phyloP scores from a whole-genome alignment of 2,113 vertebrate genomes.

The Urocitellus parryii region DNA sequence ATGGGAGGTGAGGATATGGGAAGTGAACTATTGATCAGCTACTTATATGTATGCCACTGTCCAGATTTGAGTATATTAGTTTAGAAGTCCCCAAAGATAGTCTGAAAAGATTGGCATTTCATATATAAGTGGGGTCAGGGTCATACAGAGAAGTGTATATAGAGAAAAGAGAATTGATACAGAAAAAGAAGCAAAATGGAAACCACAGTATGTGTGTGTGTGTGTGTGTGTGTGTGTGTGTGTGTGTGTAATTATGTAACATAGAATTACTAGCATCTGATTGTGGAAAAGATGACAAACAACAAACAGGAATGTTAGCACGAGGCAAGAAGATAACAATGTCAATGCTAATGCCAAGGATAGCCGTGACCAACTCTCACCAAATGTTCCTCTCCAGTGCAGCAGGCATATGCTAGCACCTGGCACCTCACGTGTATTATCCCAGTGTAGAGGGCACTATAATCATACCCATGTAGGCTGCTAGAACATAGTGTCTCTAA shows the following conservation, averaged over 20 bases:
- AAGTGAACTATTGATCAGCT: conserved; percentile 18
- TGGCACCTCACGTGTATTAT: background rate
- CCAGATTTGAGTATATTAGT: background rate
- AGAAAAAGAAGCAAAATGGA: background rate
- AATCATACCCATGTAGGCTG: background rate
- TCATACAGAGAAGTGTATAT: background rate
- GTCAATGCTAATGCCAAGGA: background rate
- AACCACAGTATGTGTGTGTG: background rate
- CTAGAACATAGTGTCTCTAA: background rate
- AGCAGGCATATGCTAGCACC: background rate
- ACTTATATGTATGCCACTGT: background rate
- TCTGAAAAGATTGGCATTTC: background rate
- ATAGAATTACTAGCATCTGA: background rate
- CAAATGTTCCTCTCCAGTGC: background rate
- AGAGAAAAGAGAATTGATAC: background rate
- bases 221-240: background rate
- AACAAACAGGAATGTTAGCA: background rate
- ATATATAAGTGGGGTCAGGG: background rate
- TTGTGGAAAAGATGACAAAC: background rate
- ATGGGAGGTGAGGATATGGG: conserved; percentile 20
- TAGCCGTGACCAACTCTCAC: background rate
- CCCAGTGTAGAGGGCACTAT: background rate
- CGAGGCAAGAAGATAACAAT: background rate
- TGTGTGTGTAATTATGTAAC: too few species aligned
- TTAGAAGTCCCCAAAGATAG: background rate